Percentiles rank a stretch among this genome's conserved stretches.
Conservation (phyloP, 2,888 invertebrate genomes). For the Macrosiphum euphorbiae region DNA sequence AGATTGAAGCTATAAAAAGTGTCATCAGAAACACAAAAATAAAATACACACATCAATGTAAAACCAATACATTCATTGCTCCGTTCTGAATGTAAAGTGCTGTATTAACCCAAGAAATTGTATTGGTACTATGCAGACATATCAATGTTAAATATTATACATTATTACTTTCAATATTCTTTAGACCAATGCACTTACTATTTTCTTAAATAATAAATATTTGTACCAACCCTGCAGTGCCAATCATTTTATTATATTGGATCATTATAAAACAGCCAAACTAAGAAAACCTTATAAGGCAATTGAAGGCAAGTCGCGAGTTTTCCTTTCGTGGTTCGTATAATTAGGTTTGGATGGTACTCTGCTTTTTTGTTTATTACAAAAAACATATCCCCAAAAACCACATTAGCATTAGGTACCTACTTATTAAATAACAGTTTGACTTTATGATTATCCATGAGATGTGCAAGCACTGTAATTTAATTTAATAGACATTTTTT, state of each 20-base stretch:
- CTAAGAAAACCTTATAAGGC: neutral
- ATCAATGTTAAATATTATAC: neutral
- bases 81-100: neutral
- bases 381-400: neutral
- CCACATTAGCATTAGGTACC: neutral
- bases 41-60: neutral
- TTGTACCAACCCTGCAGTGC: neutral
- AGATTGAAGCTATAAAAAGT: neutral
- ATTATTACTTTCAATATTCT: neutral
- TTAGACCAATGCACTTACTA: neutral
- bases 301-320: neutral
- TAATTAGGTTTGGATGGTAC: neutral
- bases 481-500: neutral
- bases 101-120: neutral
- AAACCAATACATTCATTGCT: neutral
- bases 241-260: neutral
- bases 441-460: neutral
- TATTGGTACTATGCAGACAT: neutral
- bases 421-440: neutral
- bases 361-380: neutral
- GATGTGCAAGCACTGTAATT: neutral
- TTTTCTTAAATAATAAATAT: neutral
- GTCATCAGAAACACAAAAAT: neutral
- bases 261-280: neutral
- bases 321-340: neutral